Percentiles rank a stretch among this genome's conserved stretches.
Conservation (phyloP, 2,888 invertebrate species). For the Trachelus iudaicus region DNA sequence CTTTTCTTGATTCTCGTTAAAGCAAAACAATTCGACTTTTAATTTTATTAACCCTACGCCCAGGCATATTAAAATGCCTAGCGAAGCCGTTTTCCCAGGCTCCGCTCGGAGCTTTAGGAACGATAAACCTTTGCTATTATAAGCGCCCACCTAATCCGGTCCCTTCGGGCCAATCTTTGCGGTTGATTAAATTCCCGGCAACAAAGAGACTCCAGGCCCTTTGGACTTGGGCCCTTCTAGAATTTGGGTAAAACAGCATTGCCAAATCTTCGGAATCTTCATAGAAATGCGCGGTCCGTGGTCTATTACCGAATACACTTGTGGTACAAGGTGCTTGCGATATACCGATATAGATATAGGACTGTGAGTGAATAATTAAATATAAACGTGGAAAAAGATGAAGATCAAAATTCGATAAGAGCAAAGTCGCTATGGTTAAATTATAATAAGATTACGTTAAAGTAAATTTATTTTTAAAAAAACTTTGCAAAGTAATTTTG, state of each 20-base stretch:
- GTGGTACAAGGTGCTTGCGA: background rate
- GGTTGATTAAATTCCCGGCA: background rate
- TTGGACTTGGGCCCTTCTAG: too few relatives aligned
- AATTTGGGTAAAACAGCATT: background rate
- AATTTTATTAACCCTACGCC: slow-evolving; percentile 18
- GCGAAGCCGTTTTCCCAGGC: background rate
- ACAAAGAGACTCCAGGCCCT: background rate
- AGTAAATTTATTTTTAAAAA: background rate
- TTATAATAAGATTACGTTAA: background rate
- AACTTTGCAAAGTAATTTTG: too few relatives aligned
- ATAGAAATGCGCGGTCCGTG: background rate
- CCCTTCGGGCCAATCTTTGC: slow-evolving; percentile 1
- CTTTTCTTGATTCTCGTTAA: slow-evolving; percentile 17
- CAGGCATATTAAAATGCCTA: slow-evolving; percentile 16
- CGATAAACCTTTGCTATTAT: slow-evolving; percentile 1
- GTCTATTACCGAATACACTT: background rate
- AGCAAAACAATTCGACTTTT: slow-evolving; percentile 23
- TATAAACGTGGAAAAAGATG: background rate
- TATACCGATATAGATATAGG: background rate
- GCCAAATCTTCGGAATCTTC: background rate
- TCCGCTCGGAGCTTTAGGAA: background rate
- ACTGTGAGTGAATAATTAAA: background rate
- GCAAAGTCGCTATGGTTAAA: background rate
- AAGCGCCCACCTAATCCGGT: slow-evolving; percentile 1
- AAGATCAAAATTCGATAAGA: background rate